These are phyloP conservation scores for Aplodontia rufa DNA, from an alignment of 2,113 vertebrate genomes.

Conservation along the genomic window DNA sequence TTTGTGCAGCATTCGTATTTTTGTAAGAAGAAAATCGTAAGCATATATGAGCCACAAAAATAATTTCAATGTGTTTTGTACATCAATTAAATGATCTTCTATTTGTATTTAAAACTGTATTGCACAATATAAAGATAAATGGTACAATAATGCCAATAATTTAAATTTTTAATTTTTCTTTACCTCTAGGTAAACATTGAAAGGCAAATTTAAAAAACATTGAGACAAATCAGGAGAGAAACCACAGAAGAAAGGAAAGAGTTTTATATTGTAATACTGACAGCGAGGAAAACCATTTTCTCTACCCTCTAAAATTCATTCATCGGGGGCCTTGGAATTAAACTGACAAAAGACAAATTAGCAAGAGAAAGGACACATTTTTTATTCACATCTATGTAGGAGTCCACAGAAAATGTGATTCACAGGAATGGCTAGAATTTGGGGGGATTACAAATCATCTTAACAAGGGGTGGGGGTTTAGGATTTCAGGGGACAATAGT, in stretches of 20 bases:
- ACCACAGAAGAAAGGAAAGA: neutral
- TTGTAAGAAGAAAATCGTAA: conserved; percentile 34
- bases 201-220: neutral
- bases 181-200: neutral
- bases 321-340: neutral
- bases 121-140: neutral
- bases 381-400: neutral
- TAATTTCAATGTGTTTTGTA: conserved; percentile 23
- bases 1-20: neutral
- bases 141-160: conserved; percentile 7
- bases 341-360: neutral
- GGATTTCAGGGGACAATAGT: neutral
- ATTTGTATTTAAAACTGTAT: conserved; percentile 33
- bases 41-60: neutral
- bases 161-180: conserved; percentile 9
- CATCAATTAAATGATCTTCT: conserved; percentile 15
- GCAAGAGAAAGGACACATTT: neutral
- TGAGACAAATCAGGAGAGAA: neutral
- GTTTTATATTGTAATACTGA: conserved; percentile 21
- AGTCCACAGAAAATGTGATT: neutral
- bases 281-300: neutral
- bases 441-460: neutral
- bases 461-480: neutral
- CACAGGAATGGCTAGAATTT: neutral
- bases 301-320: neutral